These are phyloP conservation scores for Phoebastria nigripes DNA, from an alignment of 2,797 vertebrate genomes.

Conservation along the genomic window DNA sequence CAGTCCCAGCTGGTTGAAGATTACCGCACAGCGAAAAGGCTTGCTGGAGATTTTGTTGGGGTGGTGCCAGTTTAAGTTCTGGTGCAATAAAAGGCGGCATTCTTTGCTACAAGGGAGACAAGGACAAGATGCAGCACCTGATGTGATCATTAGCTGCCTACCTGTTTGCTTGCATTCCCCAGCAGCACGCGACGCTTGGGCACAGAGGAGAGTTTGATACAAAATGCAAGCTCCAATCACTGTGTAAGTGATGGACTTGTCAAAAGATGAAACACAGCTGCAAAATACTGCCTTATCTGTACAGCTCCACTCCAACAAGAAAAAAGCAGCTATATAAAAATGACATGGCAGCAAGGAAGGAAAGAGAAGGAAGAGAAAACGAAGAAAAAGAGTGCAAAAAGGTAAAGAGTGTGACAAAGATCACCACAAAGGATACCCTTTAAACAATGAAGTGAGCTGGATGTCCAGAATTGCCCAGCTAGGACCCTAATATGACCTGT, in stretches of 20 bases:
- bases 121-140: not conserved
- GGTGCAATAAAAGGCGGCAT: not conserved
- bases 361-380: not conserved
- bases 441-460: not conserved
- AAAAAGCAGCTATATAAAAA: not conserved
- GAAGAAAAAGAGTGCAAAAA: not conserved
- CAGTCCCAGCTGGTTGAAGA: not conserved
- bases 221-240: not conserved
- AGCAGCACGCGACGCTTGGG: not conserved
- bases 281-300: not conserved
- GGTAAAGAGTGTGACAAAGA: not conserved
- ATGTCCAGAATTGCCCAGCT: not conserved
- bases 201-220: not conserved
- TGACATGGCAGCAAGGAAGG: not conserved
- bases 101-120: not conserved
- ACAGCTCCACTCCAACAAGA: not conserved
- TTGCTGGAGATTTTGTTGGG: not conserved
- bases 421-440: not conserved
- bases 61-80: not conserved
- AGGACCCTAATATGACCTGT: not conserved
- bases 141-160: not conserved
- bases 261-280: not conserved
- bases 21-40: not conserved
- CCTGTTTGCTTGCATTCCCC: not conserved
- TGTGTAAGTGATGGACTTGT: not conserved